Evolutionary conservation across 2,888 invertebrate species (phyloP).

Genomic region (Oscheius sp.): DNA sequence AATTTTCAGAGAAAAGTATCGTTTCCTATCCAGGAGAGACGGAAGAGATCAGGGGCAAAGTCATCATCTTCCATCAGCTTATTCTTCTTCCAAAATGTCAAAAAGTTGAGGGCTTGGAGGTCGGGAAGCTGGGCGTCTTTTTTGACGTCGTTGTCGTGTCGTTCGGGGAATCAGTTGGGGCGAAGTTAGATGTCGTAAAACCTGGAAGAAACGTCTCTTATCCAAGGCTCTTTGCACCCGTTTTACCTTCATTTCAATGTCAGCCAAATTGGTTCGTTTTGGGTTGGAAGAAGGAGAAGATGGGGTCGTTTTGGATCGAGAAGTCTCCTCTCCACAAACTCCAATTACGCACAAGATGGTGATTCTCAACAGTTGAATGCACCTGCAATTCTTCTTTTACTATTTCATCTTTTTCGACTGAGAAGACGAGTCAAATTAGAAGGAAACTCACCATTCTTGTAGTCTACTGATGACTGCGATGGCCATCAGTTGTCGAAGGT

Average conservation of each 20-base stretch:
- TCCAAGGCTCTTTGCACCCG: neutral
- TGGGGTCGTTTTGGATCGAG: neutral
- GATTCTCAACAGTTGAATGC: conserved; percentile 66
- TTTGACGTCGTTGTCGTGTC: conserved; percentile 45
- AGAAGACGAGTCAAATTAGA: neutral
- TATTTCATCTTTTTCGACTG: too few relatives aligned
- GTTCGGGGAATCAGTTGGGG: conserved; percentile 45
- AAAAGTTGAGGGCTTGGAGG: conserved; percentile 68
- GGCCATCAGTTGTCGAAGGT: conserved; percentile 27
- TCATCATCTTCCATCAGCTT: neutral
- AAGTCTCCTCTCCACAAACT: conserved; percentile 55
- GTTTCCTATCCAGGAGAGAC: conserved; percentile 6
- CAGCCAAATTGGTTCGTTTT: conserved; percentile 37
- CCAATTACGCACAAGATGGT: conserved; percentile 65
- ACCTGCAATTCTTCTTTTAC: conserved; percentile 45
- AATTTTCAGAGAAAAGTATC: conserved; percentile 2
- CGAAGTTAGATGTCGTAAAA: conserved; percentile 67
- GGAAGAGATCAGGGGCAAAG: neutral
- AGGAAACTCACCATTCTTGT: conserved; percentile 30
- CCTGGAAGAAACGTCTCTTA: conserved; percentile 42
- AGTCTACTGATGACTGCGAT: conserved; percentile 27
- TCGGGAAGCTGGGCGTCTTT: conserved; percentile 58
- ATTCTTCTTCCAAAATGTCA: conserved; percentile 65
- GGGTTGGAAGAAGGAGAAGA: neutral
- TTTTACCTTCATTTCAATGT: conserved; percentile 51